These are phyloP conservation scores for Emydoidea blandingii DNA, from an alignment of 2,797 vertebrate genomes.

Conservation along the genomic window DNA sequence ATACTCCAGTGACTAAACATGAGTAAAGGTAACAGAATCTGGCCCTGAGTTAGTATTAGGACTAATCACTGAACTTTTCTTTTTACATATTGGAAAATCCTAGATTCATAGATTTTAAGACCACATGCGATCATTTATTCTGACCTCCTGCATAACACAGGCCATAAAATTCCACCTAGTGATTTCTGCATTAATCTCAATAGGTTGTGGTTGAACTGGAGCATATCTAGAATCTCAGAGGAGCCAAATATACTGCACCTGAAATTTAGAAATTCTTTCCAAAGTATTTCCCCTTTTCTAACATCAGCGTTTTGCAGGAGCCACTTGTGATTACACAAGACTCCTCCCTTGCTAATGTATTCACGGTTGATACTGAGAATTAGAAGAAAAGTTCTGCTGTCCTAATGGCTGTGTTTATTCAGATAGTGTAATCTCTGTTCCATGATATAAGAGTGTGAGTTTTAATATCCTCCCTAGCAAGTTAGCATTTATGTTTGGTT, in stretches of 20 bases:
- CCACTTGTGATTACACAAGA: not conserved
- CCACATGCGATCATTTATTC: not conserved
- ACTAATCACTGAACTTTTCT: not conserved
- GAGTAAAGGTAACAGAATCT: not conserved
- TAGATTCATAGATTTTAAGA: not conserved
- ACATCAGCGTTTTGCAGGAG: not conserved
- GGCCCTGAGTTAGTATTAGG: not conserved
- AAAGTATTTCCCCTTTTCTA: conserved; percentile 15
- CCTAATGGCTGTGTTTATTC: not conserved
- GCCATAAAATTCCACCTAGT: not conserved
- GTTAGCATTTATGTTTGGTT: conserved; percentile 17
- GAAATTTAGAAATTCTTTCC: not conserved
- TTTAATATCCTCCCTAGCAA: conserved; percentile 33
- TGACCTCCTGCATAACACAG: not conserved
- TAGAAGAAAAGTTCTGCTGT: not conserved
- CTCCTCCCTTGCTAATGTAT: not conserved
- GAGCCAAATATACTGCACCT: not conserved
- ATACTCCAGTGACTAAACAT: not conserved
- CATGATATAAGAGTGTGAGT: not conserved
- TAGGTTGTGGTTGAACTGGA: not conserved
- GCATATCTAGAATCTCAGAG: not conserved
- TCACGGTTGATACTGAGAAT: not conserved
- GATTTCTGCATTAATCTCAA: not conserved
- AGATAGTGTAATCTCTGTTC: not conserved
- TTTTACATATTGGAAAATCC: not conserved